A percentile compares a stretch with the other conserved stretches of the same genome.
Evolutionary conservation across 2,888 invertebrate genomes (phyloP).

Genomic region (Amphimallon solstitiale): DNA sequence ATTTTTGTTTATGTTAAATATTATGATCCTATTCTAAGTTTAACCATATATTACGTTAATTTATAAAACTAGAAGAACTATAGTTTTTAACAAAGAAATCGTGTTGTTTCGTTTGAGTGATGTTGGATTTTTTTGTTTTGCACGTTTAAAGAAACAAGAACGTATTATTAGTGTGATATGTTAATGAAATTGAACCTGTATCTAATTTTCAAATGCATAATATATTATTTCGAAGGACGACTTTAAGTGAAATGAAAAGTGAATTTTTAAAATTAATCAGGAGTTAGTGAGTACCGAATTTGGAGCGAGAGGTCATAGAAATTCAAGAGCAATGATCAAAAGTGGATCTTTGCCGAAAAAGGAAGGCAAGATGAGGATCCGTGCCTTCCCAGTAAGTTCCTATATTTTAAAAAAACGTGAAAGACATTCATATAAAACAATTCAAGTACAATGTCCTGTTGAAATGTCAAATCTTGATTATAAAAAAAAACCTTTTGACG

Average conservation of each 20-base stretch:
- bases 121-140: conserved; percentile 33
- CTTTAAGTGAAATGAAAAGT: conserved; percentile 51
- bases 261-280: conserved; percentile 47
- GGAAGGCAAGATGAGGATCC: conserved; percentile 97
- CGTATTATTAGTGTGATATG: conserved; percentile 33
- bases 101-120: conserved; percentile 22
- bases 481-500: conserved; percentile 12
- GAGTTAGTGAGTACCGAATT: conserved; percentile 54
- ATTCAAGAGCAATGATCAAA: conserved; percentile 71
- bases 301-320: conserved; percentile 50
- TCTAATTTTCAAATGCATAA: conserved; percentile 42
- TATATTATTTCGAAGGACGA: conserved; percentile 47
- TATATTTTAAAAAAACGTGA: background rate
- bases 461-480: conserved; percentile 31
- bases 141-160: conserved; percentile 30
- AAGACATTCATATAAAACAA: background rate
- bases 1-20: conserved; percentile 33
- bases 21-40: conserved; percentile 23
- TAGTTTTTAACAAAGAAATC: conserved; percentile 1
- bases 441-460: conserved; percentile 31
- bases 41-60: background rate
- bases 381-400: conserved; percentile 94
- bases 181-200: conserved; percentile 31
- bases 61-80: background rate
- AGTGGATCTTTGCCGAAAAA: conserved; percentile 83